Evolutionary conservation across 2,113 vertebrate genomes (phyloP).

Genomic region (Oreamnos americanus): DNA sequence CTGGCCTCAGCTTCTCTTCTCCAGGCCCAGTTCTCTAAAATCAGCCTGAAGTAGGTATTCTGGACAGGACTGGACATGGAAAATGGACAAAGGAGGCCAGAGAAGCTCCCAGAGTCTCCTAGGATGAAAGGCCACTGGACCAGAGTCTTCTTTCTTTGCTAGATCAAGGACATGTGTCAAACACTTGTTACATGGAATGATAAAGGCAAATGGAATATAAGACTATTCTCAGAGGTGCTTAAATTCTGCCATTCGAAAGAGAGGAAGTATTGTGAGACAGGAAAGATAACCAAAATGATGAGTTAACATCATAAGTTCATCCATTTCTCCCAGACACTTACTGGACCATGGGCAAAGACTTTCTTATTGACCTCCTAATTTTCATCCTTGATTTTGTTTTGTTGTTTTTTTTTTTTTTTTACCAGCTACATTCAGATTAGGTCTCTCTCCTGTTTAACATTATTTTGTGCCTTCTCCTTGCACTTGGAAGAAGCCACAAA

Average conservation of each 20-base stretch:
- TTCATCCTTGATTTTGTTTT: background rate
- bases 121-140: background rate
- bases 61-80: background rate
- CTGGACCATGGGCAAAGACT: background rate
- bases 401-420: background rate
- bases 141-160: background rate
- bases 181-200: background rate
- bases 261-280: background rate
- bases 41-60: background rate
- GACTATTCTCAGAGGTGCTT: background rate
- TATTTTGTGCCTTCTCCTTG: background rate
- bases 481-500: background rate
- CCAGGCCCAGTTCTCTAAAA: background rate
- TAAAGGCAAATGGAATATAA: background rate
- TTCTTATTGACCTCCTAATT: background rate
- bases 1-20: background rate
- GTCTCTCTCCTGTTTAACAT: background rate
- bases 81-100: background rate
- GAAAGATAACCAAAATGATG: background rate
- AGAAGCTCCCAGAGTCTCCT: background rate
- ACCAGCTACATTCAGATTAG: background rate
- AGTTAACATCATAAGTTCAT: background rate
- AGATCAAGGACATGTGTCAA: background rate
- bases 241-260: background rate
- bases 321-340: background rate